phyloP scores from a whole-genome alignment of 2,797 vertebrate species.

The Nasua narica region DNA sequence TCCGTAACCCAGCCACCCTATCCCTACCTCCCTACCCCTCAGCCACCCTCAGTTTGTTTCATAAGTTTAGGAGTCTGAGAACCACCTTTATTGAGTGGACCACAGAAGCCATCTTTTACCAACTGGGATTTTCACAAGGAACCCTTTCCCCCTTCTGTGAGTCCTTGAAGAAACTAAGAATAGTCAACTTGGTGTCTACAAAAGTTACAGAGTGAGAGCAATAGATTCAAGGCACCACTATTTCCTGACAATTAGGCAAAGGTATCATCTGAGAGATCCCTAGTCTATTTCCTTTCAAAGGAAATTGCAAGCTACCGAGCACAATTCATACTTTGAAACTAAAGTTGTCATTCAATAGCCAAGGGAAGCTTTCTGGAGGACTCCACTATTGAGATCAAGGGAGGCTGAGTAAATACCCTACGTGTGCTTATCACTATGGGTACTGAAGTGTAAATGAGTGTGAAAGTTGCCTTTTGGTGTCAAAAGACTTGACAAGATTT shows the following conservation, averaged over 20 bases:
- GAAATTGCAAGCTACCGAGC: constrained; percentile 33
- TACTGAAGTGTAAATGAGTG: constrained; percentile 69
- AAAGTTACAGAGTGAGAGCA: neutral
- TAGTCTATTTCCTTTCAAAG: constrained; percentile 48
- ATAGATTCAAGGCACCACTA: neutral
- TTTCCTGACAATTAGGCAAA: constrained; percentile 27
- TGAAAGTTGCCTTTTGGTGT: constrained; percentile 72
- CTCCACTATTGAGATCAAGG: constrained; percentile 56
- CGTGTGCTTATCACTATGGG: constrained; percentile 44
- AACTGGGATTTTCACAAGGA: constrained; percentile 5
- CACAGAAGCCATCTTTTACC: neutral
- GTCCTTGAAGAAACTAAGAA: neutral
- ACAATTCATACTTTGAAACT: constrained; percentile 59
- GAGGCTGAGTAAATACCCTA: constrained; percentile 64
- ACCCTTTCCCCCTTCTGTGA: neutral
- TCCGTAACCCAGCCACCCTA: too few species aligned
- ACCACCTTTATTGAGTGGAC: neutral
- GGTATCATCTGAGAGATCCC: neutral
- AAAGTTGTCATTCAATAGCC: constrained; percentile 56
- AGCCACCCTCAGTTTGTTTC: too few species aligned
- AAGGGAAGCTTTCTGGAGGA: constrained; percentile 57
- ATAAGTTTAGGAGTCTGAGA: neutral
- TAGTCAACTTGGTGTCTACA: neutral
- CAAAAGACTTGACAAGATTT: constrained; percentile 66
- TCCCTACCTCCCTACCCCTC: too few species aligned